Percentiles rank a stretch among this genome's conserved stretches.
Conservation (phyloP, 2,888 invertebrate genomes). For the Galerucella nymphaeae region DNA sequence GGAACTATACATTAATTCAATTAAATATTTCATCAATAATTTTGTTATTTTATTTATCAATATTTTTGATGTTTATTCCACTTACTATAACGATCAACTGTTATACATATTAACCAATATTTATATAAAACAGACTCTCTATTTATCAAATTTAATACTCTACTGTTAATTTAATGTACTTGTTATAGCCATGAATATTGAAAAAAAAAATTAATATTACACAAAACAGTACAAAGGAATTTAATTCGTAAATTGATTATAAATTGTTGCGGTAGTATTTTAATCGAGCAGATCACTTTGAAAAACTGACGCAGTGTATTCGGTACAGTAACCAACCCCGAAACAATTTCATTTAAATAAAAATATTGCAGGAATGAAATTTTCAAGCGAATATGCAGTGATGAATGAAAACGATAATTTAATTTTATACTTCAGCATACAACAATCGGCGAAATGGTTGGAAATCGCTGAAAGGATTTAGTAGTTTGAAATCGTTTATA, state of each 20-base stretch:
- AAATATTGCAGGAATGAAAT: constrained; percentile 18
- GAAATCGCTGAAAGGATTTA: neutral
- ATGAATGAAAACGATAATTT: constrained; percentile 29
- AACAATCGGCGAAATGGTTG: constrained; percentile 11
- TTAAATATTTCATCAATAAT: no score
- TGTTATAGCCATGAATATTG: neutral
- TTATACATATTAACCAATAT: neutral
- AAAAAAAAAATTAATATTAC: neutral
- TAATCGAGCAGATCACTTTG: constrained; percentile 17
- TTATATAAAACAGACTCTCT: neutral
- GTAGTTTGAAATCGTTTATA: neutral
- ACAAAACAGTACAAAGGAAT: constrained; percentile 16
- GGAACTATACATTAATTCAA: no score
- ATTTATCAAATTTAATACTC: neutral
- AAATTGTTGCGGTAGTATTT: constrained; percentile 22
- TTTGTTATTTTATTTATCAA: no score
- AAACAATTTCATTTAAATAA: constrained; percentile 25
- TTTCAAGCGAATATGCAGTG: constrained; percentile 13
- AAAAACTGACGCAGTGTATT: neutral
- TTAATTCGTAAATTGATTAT: constrained; percentile 23
- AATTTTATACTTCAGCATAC: constrained; percentile 25
- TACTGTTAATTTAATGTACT: neutral
- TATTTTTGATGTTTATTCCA: no score
- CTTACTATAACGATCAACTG: neutral
- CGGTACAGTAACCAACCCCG: neutral